These are phyloP conservation scores for Esox niger DNA, from an alignment of 2,113 vertebrate genomes.

Conservation along the genomic window DNA sequence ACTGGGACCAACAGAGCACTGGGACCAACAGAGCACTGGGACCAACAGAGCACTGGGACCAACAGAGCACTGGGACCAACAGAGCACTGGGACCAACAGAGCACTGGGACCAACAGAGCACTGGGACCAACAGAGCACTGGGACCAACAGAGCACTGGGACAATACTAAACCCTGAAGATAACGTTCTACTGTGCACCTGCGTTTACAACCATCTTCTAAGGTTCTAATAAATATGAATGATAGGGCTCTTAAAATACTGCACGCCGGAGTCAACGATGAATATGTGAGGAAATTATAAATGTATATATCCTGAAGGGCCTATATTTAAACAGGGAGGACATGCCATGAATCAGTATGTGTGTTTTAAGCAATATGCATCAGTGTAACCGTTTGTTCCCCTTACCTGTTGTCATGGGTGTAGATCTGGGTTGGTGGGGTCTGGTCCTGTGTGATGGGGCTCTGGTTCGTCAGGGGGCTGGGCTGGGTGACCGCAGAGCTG, in stretches of 20 bases:
- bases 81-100: slow-evolving; percentile 21
- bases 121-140: slow-evolving; percentile 17
- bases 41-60: slow-evolving; percentile 12
- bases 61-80: slow-evolving; percentile 11
- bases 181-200: neutral
- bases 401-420: slow-evolving; percentile 92
- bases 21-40: slow-evolving; percentile 6
- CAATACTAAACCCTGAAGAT: neutral
- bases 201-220: neutral
- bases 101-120: slow-evolving; percentile 10
- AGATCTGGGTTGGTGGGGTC: slow-evolving; percentile 80
- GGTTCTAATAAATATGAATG: neutral
- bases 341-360: too few species aligned
- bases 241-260: neutral
- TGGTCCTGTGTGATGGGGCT: slow-evolving; percentile 73
- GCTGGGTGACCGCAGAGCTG: slow-evolving; percentile 73
- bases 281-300: too few species aligned
- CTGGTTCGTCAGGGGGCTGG: slow-evolving; percentile 72
- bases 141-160: neutral
- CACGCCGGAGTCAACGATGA: neutral
- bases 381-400: neutral
- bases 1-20: slow-evolving; percentile 20
- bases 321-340: too few species aligned
- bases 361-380: neutral
- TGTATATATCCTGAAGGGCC: too few species aligned